phyloP scores from a whole-genome alignment of 2,113 vertebrate genomes.

The Vulpes lagopus region DNA sequence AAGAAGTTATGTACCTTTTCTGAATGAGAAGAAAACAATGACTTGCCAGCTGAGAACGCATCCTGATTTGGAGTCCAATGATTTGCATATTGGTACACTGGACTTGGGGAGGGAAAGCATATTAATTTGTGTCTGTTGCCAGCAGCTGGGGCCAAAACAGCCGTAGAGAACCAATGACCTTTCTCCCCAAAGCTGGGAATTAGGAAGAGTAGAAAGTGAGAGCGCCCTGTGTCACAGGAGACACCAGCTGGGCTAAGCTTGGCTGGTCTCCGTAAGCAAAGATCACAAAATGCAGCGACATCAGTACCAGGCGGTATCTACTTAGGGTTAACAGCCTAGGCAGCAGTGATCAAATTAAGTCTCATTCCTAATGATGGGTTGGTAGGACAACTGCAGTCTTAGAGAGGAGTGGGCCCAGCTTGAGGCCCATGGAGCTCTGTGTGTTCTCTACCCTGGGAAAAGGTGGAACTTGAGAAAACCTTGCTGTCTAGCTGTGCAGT shows the following conservation, averaged over 20 bases:
- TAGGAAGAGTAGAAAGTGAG: constrained; percentile 56
- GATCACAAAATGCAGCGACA: constrained; percentile 84
- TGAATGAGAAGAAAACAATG: constrained; percentile 65
- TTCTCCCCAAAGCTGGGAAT: constrained; percentile 70
- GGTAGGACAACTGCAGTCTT: constrained; percentile 62
- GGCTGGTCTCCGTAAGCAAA: constrained; percentile 83
- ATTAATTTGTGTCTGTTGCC: constrained; percentile 65
- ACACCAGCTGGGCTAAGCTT: constrained; percentile 82
- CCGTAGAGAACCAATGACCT: constrained; percentile 51
- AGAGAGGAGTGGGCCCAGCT: constrained; percentile 28
- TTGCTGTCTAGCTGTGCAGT: constrained; percentile 41
- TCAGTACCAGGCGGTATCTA: constrained; percentile 77
- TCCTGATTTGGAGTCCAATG: constrained; percentile 15
- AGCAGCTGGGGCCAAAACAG: constrained; percentile 73
- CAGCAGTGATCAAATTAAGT: constrained; percentile 85
- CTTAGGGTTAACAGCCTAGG: constrained; percentile 67
- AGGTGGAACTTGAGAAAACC: constrained; percentile 46
- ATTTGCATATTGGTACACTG: constrained; percentile 25
- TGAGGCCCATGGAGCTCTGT: not conserved
- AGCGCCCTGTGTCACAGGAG: constrained; percentile 82
- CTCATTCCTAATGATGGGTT: constrained; percentile 69
- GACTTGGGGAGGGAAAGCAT: not conserved
- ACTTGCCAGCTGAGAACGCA: constrained; percentile 49
- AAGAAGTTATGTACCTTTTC: constrained; percentile 55
- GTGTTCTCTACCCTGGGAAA: constrained; percentile 44